A percentile compares a stretch with the other conserved stretches of the same genome.
Conservation (phyloP, 2,113 vertebrate species). For the Sphyrna mokarran region DNA sequence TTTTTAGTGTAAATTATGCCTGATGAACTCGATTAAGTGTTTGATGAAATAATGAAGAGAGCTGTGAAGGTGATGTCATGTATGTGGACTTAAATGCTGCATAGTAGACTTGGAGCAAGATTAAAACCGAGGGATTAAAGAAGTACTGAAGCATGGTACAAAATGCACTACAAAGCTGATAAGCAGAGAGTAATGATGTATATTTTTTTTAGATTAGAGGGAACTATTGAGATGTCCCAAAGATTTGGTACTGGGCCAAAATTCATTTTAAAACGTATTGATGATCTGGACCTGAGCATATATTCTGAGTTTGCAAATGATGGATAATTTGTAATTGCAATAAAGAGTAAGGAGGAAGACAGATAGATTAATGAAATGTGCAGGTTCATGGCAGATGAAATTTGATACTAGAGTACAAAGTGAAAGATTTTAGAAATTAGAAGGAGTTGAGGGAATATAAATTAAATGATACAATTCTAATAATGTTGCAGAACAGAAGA, state of each 20-base stretch:
- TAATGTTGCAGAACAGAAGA: neutral
- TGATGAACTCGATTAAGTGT: too few species aligned
- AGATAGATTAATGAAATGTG: neutral
- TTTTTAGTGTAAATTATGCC: neutral
- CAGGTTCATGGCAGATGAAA: neutral
- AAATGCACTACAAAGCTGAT: neutral
- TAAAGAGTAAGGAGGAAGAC: neutral
- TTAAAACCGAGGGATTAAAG: neutral
- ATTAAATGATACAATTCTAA: neutral
- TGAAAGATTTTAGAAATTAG: neutral
- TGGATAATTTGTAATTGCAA: neutral
- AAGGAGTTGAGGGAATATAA: neutral
- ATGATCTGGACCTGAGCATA: neutral
- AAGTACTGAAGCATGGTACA: neutral
- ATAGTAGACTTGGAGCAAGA: neutral
- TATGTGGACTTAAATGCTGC: neutral
- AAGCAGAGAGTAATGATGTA: neutral
- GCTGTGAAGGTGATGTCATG: neutral
- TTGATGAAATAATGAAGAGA: neutral
- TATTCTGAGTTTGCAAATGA: neutral
- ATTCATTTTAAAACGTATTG: neutral
- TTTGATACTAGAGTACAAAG: neutral
- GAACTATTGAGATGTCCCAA: neutral
- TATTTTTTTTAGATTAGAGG: neutral
- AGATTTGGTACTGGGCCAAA: neutral